These are phyloP conservation scores for Oryzias melastigma DNA, from an alignment of 2,113 vertebrate species.

Conservation along the genomic window DNA sequence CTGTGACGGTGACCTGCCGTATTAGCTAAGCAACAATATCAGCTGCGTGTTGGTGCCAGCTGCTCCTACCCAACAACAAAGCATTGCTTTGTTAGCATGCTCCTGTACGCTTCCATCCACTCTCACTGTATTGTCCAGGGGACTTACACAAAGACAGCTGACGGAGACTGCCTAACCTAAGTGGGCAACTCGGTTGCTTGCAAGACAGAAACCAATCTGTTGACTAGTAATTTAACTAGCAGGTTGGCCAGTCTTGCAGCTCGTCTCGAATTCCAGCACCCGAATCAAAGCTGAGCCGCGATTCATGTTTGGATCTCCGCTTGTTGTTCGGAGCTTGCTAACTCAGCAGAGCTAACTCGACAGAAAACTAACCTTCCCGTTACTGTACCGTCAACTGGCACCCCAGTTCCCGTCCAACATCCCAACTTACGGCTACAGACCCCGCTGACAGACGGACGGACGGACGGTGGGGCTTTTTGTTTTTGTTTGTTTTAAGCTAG, in stretches of 20 bases:
- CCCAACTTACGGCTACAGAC: conserved; percentile 35
- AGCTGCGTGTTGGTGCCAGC: conserved; percentile 63
- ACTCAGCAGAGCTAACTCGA: conserved; percentile 36
- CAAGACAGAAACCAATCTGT: conserved; percentile 26
- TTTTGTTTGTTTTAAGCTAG: neutral
- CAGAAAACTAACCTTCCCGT: conserved; percentile 36
- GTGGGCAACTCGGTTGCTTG: conserved; percentile 31
- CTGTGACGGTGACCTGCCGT: conserved; percentile 47
- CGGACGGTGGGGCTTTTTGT: neutral
- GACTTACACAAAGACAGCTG: conserved; percentile 56
- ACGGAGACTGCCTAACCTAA: conserved; percentile 12
- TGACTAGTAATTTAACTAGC: conserved; percentile 31
- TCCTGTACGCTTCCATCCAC: conserved; percentile 66
- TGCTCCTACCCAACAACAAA: conserved; percentile 72
- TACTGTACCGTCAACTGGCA: conserved; percentile 25
- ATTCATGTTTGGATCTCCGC: conserved; percentile 43
- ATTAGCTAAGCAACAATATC: conserved; percentile 57
- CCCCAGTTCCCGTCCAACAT: conserved; percentile 42
- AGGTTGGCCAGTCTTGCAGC: conserved; percentile 32
- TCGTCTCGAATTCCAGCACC: conserved; percentile 55
- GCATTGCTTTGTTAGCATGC: conserved; percentile 73
- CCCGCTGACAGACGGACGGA: conserved; percentile 15
- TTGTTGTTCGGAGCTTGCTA: conserved; percentile 17
- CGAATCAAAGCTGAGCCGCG: conserved; percentile 43
- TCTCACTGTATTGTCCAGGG: conserved; percentile 50